These are phyloP conservation scores for Drepanosiphum platanoidis DNA, from an alignment of 2,888 invertebrate genomes.

Conservation along the genomic window DNA sequence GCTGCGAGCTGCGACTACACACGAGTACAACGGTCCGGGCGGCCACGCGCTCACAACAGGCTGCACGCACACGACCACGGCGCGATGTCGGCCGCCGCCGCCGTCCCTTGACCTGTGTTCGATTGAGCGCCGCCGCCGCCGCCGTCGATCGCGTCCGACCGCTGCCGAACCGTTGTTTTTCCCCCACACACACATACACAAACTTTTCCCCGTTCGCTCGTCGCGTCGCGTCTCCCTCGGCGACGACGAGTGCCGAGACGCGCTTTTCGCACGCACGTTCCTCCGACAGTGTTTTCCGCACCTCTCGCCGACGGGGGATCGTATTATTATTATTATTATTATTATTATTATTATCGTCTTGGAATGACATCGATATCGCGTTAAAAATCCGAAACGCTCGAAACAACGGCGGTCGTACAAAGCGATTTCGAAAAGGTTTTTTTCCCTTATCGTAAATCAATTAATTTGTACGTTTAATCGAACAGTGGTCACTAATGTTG, in stretches of 20 bases:
- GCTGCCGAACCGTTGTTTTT: not conserved
- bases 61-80: slow-evolving; percentile 37
- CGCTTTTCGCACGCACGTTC: not conserved
- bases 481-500: no score
- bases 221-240: not conserved
- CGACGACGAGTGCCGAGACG: not conserved
- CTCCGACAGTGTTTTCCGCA: not conserved
- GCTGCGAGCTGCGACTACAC: not conserved
- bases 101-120: slow-evolving; percentile 50
- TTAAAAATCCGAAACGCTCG: no score
- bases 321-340: not conserved
- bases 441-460: no score
- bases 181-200: not conserved
- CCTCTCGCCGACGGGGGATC: not conserved
- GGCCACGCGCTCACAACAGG: slow-evolving; percentile 60
- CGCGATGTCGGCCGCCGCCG: slow-evolving; percentile 12
- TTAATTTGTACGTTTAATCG: no score
- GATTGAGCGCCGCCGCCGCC: slow-evolving; percentile 47
- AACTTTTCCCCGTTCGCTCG: not conserved
- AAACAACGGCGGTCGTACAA: no score
- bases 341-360: not conserved
- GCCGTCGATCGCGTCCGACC: slow-evolving; percentile 42
- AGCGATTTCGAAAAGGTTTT: no score
- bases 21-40: slow-evolving; percentile 19
- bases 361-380: no score